phyloP scores from a whole-genome alignment of 2,888 invertebrate species.

The Cremastinae sp. region DNA sequence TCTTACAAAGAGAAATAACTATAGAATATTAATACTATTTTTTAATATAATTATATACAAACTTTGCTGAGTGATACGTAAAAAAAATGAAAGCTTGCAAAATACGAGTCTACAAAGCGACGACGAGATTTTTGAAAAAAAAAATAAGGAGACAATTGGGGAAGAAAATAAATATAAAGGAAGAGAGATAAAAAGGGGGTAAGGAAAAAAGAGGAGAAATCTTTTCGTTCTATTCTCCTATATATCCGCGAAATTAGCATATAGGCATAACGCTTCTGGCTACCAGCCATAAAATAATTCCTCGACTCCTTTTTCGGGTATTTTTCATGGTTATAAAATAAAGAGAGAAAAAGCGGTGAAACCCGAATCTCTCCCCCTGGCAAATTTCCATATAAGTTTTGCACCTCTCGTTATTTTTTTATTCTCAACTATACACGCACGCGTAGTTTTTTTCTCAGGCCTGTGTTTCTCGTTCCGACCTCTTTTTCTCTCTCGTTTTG shows the following conservation, averaged over 20 bases:
- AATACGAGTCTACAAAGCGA: conserved; percentile 19
- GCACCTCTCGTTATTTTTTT: conserved; percentile 41
- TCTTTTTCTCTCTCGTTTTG: conserved; percentile 28
- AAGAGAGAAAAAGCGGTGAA: conserved; percentile 62
- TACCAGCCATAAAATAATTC: conserved; percentile 65
- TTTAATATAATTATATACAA: neutral
- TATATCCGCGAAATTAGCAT: conserved; percentile 72
- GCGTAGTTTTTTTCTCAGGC: conserved; percentile 23
- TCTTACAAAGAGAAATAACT: too few species aligned
- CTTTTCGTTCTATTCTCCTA: conserved; percentile 60
- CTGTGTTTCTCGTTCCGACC: conserved; percentile 31
- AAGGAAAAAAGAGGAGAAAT: conserved; percentile 35
- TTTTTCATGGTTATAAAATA: conserved; percentile 63
- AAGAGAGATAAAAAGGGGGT: conserved; percentile 28
- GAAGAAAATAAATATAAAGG: conserved; percentile 47
- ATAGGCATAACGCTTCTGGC: conserved; percentile 70
- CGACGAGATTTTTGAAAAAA: conserved; percentile 27
- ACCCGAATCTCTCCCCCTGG: conserved; percentile 60
- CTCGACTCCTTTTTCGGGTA: conserved; percentile 61
- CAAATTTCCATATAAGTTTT: conserved; percentile 53
- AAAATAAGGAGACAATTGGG: conserved; percentile 53
- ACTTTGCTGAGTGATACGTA: neutral
- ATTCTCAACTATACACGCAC: conserved; percentile 19
- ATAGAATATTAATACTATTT: too few species aligned
- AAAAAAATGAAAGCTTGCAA: conserved; percentile 26